These are phyloP conservation scores for Diplosoma virens DNA, from an alignment of 23 tunicate genomes.

Conservation along the genomic window DNA sequence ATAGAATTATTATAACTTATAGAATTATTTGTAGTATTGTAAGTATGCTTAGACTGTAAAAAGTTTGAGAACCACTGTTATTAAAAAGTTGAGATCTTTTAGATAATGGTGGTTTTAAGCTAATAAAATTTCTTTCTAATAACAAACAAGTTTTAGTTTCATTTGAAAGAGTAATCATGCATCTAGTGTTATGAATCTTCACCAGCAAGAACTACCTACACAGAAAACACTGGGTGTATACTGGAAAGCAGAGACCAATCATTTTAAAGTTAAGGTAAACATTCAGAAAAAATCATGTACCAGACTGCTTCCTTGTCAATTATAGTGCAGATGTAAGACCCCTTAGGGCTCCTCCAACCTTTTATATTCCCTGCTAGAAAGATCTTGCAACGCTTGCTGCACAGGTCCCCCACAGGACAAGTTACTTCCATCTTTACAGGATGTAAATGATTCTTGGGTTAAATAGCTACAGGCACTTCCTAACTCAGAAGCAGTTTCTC, in stretches of 20 bases:
- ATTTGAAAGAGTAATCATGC: not conserved
- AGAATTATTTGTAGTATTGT: too few species aligned
- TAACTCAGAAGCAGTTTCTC: not conserved
- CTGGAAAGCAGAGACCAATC: conserved; percentile 28
- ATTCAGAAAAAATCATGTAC: conserved; percentile 3
- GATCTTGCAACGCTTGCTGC: conserved; percentile 11
- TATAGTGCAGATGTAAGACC: conserved; percentile 10
- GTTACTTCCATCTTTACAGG: not conserved
- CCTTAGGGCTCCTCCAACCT: conserved; percentile 20
- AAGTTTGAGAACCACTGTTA: too few species aligned
- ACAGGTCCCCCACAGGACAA: conserved; percentile 19
- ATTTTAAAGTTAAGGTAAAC: conserved; percentile 8
- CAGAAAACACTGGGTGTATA: conserved; percentile 39
- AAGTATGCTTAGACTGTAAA: too few species aligned
- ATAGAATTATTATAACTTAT: too few species aligned
- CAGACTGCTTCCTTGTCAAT: conserved; percentile 7
- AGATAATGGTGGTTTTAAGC: conserved; percentile 12
- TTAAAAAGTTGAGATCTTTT: not conserved
- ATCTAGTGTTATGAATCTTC: conserved; percentile 5
- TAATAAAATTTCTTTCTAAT: not conserved
- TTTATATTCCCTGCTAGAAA: conserved; percentile 17
- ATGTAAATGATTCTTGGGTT: not conserved
- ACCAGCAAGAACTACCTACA: conserved; percentile 16
- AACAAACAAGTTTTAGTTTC: not conserved
- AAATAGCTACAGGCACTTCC: not conserved